Percentiles rank a stretch among this genome's conserved stretches.
Conservation (phyloP, 2,888 invertebrate species). For the Apotomis capreana region DNA sequence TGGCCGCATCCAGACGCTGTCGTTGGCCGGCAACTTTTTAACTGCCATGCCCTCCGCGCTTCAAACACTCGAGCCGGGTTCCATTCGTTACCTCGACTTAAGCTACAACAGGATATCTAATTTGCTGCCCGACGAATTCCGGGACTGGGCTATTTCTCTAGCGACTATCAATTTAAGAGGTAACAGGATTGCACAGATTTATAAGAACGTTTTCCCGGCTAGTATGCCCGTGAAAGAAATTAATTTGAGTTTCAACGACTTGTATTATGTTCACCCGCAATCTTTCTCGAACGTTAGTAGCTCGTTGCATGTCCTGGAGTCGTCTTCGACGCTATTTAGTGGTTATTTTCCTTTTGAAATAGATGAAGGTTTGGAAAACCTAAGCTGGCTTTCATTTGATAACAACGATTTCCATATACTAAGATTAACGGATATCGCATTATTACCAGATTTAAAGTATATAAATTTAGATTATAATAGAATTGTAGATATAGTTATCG, state of each 20-base stretch:
- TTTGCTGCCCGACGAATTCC: conserved; percentile 89
- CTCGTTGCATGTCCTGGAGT: conserved; percentile 91
- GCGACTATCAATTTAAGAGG: conserved; percentile 92
- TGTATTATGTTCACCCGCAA: conserved; percentile 91
- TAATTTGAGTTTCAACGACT: conserved; percentile 95
- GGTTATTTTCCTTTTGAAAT: conserved; percentile 91
- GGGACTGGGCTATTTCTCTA: conserved; percentile 90
- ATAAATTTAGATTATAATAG: conserved; percentile 94
- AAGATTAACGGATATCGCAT: conserved; percentile 87
- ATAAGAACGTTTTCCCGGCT: conserved; percentile 88
- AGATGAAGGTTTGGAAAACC: conserved; percentile 87
- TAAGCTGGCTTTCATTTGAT: conserved; percentile 93
- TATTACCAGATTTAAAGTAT: conserved; percentile 88
- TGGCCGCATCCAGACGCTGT: conserved; percentile 88
- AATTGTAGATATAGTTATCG: conserved; percentile 87
- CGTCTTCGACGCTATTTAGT: conserved; percentile 92
- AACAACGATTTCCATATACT: conserved; percentile 92
- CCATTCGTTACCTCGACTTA: conserved; percentile 91
- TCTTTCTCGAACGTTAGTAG: conserved; percentile 90
- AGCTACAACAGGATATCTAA: conserved; percentile 94
- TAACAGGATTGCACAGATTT: conserved; percentile 90
- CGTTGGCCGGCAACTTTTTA: conserved; percentile 91
- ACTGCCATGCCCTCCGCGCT: conserved; percentile 88
- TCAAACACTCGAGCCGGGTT: conserved; percentile 87
- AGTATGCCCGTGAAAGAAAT: conserved; percentile 92